phyloP scores from a whole-genome alignment of 2,888 invertebrate species.

The Calameuta filiformis region DNA sequence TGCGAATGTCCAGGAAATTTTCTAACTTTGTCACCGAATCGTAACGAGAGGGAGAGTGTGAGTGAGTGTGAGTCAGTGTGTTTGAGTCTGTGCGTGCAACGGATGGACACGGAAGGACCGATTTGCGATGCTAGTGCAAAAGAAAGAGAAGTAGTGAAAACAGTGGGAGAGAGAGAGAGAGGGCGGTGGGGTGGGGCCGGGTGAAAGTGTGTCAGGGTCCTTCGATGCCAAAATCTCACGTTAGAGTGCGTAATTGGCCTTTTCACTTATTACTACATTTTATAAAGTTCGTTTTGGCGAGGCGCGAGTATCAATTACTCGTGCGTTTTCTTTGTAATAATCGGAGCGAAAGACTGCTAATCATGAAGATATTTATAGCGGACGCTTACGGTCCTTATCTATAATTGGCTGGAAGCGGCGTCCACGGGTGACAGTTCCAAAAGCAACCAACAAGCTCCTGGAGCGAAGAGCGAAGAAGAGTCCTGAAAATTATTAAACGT shows the following conservation, averaged over 20 bases:
- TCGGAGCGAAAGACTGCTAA: constrained; percentile 3
- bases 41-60: too few relatives aligned
- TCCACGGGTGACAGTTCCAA: too few relatives aligned
- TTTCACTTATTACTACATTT: not conserved
- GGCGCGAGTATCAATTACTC: not conserved
- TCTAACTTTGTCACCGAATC: too few relatives aligned
- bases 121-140: too few relatives aligned
- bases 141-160: not conserved
- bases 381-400: not conserved
- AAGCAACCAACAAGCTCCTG: too few relatives aligned
- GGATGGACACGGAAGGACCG: not conserved
- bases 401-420: not conserved
- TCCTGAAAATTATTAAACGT: too few relatives aligned
- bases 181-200: not conserved
- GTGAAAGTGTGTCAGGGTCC: constrained; percentile 2
- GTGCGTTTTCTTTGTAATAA: not conserved
- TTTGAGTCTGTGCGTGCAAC: not conserved
- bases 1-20: too few relatives aligned
- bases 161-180: not conserved
- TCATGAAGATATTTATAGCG: not conserved
- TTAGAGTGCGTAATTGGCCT: not conserved
- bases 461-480: too few relatives aligned
- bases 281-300: not conserved
- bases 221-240: constrained; percentile 1
- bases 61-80: too few relatives aligned